These are phyloP conservation scores for Drosophila demipolita DNA, from an alignment of 2,888 invertebrate genomes.

Conservation along the genomic window DNA sequence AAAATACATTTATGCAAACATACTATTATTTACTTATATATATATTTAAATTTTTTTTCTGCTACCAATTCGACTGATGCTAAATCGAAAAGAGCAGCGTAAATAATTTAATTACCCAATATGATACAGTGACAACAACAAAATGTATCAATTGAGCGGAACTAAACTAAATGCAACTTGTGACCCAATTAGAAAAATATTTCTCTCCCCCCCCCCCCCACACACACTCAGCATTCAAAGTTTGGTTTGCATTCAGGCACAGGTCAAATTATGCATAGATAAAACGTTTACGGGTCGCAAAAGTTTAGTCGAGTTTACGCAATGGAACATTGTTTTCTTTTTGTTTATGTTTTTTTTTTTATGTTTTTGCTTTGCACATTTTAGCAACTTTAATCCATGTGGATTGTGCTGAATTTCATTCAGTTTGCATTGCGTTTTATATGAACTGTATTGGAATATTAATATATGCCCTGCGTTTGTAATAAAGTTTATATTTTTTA, in stretches of 20 bases:
- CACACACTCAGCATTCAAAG: background rate
- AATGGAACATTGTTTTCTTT: constrained; percentile 32
- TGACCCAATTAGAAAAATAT: constrained; percentile 54
- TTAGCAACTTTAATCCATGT: constrained; percentile 52
- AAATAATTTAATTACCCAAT: constrained; percentile 79
- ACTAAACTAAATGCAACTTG: constrained; percentile 25
- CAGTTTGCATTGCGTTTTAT: constrained; percentile 26
- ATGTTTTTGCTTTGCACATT: constrained; percentile 37
- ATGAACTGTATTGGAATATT: constrained; percentile 28
- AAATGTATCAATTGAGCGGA: constrained; percentile 51
- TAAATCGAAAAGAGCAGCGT: constrained; percentile 36
- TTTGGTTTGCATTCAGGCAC: constrained; percentile 12
- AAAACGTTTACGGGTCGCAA: constrained; percentile 42
- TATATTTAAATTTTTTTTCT: background rate
- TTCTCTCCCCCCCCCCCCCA: background rate
- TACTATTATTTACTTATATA: constrained; percentile 14
- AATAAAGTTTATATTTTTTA: background rate
- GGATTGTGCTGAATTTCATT: constrained; percentile 23
- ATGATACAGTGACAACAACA: constrained; percentile 47
- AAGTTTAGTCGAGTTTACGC: constrained; percentile 21
- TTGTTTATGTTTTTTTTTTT: constrained; percentile 13
- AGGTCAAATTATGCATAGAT: constrained; percentile 68
- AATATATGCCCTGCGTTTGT: constrained; percentile 1
- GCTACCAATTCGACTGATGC: constrained; percentile 23
- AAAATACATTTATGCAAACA: constrained; percentile 51